phyloP scores from a whole-genome alignment of 1,140 invertebrate species.

The Pachyrhynchus sulphureomaculatus region DNA sequence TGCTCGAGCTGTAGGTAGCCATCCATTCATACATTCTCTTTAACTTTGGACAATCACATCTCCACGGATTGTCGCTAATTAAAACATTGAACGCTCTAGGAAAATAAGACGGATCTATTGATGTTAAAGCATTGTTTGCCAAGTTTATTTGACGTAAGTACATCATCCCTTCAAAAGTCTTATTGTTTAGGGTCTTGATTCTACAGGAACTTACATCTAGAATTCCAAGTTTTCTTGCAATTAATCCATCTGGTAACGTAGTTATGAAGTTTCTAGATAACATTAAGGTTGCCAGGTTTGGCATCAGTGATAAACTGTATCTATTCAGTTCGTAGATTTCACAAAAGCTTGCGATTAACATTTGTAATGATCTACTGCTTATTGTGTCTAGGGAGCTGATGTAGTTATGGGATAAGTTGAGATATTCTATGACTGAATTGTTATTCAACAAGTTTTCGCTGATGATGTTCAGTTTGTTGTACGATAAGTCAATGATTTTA shows the following conservation, averaged over 20 bases:
- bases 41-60: constrained; percentile 65
- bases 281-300: constrained; percentile 57
- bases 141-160: constrained; percentile 60
- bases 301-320: constrained; percentile 56
- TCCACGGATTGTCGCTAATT: constrained; percentile 73
- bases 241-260: constrained; percentile 58
- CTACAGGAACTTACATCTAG: constrained; percentile 61
- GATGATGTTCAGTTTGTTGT: constrained; percentile 62
- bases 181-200: constrained; percentile 55
- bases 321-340: constrained; percentile 59
- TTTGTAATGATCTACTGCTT: constrained; percentile 56
- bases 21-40: constrained; percentile 62
- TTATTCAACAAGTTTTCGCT: constrained; percentile 56
- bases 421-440: constrained; percentile 57
- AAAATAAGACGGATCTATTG: constrained; percentile 62
- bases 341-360: constrained; percentile 61
- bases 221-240: constrained; percentile 56
- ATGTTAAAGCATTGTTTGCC: constrained; percentile 66
- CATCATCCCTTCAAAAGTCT: constrained; percentile 58
- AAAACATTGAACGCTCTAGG: constrained; percentile 53
- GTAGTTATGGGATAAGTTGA: constrained; percentile 67
- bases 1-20: constrained; percentile 57
- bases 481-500: constrained; percentile 51
- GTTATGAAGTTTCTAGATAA: constrained; percentile 61
- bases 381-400: constrained; percentile 60